Evolutionary conservation across 53 echinoderm and acorn worm genomes (phyloP).

Genomic region (Glandiceps talaboti): DNA sequence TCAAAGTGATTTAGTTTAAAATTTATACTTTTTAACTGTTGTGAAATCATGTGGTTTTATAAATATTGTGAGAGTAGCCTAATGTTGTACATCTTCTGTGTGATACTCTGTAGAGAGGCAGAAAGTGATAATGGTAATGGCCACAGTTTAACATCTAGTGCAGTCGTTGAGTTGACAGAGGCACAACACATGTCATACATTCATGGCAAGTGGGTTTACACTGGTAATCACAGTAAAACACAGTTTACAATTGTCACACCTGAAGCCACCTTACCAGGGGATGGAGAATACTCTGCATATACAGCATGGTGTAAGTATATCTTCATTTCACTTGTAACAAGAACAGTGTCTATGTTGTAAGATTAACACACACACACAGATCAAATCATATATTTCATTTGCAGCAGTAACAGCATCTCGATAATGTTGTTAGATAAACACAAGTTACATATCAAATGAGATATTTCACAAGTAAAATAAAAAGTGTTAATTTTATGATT

Average conservation of each 20-base stretch:
- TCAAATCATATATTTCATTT: too few relatives aligned
- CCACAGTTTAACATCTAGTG: background rate
- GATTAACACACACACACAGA: too few relatives aligned
- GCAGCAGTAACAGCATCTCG: background rate
- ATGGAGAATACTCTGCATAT: slow-evolving; percentile 92
- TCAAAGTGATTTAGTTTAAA: too few relatives aligned
- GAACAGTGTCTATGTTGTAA: too few relatives aligned
- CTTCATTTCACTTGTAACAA: background rate
- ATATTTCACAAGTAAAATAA: too few relatives aligned
- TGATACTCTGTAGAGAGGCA: slow-evolving; percentile 17
- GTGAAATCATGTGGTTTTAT: too few relatives aligned
- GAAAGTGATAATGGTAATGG: slow-evolving; percentile 24
- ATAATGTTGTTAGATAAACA: too few relatives aligned
- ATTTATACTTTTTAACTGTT: too few relatives aligned
- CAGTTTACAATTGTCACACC: slow-evolving; percentile 83
- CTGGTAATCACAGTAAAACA: slow-evolving; percentile 72
- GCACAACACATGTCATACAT: slow-evolving; percentile 73
- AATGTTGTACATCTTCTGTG: too few relatives aligned
- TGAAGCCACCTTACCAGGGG: slow-evolving; percentile 61
- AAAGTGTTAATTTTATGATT: too few relatives aligned
- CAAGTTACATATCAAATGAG: too few relatives aligned
- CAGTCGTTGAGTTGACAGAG: slow-evolving; percentile 64
- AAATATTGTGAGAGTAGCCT: too few relatives aligned
- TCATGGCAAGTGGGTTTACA: slow-evolving; percentile 82
- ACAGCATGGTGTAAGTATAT: slow-evolving; percentile 70